Percentiles rank a stretch among this genome's conserved stretches.
These are phyloP conservation scores for Corella eumyota DNA, from an alignment of 23 tunicate genomes.

Conservation along the genomic window DNA sequence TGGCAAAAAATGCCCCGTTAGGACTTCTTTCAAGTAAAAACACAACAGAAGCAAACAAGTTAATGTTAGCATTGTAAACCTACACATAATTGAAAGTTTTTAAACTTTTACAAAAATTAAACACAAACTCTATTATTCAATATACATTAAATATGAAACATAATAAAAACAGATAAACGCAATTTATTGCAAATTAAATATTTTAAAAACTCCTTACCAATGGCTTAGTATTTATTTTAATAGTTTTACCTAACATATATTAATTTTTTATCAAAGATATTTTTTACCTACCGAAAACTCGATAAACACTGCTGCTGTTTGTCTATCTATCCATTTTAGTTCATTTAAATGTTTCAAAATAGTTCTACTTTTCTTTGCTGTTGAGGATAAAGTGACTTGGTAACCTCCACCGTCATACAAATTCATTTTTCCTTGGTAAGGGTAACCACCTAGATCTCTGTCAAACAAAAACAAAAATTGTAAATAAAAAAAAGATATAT, in stretches of 20 bases:
- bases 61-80: constrained; percentile 84
- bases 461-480: background rate
- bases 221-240: no score
- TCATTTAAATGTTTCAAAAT: constrained; percentile 27
- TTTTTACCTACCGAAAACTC: constrained; percentile 50
- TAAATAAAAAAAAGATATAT: no score
- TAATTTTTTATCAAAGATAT: no score
- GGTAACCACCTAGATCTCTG: constrained; percentile 66
- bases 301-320: constrained; percentile 57
- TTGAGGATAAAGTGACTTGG: constrained; percentile 55
- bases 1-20: constrained; percentile 58
- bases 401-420: constrained; percentile 86
- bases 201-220: no score
- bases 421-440: constrained; percentile 33
- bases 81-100: background rate
- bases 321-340: constrained; percentile 50
- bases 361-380: constrained; percentile 25
- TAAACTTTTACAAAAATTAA: background rate
- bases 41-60: constrained; percentile 48
- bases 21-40: constrained; percentile 47
- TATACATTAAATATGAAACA: background rate
- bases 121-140: background rate
- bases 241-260: no score
- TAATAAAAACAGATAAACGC: background rate
- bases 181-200: no score